Conservation (phyloP, 2,888 invertebrate species). For the Chalcosyrphus nemorum region DNA sequence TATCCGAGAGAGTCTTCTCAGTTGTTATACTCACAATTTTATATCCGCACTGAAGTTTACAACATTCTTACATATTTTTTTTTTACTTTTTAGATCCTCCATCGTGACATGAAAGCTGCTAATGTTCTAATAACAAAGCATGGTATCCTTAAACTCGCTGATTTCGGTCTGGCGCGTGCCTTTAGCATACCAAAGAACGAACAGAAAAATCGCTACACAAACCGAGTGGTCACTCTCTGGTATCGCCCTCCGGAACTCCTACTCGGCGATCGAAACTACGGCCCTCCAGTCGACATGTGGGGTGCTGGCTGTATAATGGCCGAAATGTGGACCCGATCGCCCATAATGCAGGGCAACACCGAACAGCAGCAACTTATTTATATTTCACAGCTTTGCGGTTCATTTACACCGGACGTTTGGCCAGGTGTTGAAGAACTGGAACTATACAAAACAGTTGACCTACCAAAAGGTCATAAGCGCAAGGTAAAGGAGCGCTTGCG, state of each 20-base stretch:
- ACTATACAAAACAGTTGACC: constrained; percentile 92
- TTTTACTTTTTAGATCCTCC: constrained; percentile 85
- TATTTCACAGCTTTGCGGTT: constrained; percentile 98
- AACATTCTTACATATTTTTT: not conserved
- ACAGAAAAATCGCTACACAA: constrained; percentile 95
- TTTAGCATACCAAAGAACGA: constrained; percentile 94
- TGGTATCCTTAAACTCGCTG: constrained; percentile 96
- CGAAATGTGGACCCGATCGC: constrained; percentile 99
- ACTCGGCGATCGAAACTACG: constrained; percentile 94
- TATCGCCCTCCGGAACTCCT: constrained; percentile 87
- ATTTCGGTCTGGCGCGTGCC: constrained; percentile 98
- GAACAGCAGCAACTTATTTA: constrained; percentile 97
- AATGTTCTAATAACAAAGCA: constrained; percentile 98
- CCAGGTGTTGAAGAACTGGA: constrained; percentile 95
- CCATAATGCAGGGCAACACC: constrained; percentile 97
- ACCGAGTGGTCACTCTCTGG: constrained; percentile 98
- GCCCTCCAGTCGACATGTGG: constrained; percentile 98
- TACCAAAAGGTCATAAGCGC: constrained; percentile 93
- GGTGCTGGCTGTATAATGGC: constrained; percentile 99
- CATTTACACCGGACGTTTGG: constrained; percentile 96
- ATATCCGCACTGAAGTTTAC: too few relatives aligned
- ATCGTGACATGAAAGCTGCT: constrained; percentile 99
- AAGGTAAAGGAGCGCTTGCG: constrained; percentile 93
- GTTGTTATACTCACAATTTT: too few relatives aligned
- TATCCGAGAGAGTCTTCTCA: too few relatives aligned